Evolutionary conservation across 2,113 vertebrate genomes (phyloP).

Genomic region (Xiphophorus maculatus): DNA sequence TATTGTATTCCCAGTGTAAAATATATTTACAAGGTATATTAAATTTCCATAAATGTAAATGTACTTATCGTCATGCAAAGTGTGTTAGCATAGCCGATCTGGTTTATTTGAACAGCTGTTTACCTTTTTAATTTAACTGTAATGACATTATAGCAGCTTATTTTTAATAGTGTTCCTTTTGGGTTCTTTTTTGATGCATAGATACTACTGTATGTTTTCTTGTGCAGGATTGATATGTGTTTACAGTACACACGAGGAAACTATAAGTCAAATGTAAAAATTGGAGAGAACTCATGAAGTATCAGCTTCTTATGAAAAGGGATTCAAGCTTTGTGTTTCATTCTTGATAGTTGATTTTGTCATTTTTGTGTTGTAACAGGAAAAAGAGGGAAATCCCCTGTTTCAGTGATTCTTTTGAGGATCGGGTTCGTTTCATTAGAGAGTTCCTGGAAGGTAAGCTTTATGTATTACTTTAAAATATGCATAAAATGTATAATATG

Average conservation of each 20-base stretch:
- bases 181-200: neutral
- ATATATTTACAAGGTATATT: neutral
- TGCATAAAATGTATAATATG: too few relatives aligned
- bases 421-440: conserved; percentile 77
- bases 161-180: neutral
- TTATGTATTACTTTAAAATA: neutral
- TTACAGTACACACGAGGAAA: neutral
- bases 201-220: neutral
- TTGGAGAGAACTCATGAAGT: neutral
- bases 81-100: neutral
- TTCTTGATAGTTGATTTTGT: neutral
- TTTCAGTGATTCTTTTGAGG: conserved; percentile 65
- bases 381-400: conserved; percentile 68
- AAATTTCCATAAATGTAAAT: neutral
- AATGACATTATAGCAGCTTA: neutral
- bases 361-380: conserved; percentile 63
- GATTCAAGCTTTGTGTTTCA: neutral
- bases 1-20: neutral
- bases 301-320: neutral
- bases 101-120: neutral
- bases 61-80: neutral
- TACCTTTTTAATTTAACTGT: neutral
- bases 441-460: conserved; percentile 87
- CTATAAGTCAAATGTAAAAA: neutral
- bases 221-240: neutral